phyloP scores from a whole-genome alignment of 1,140 invertebrate genomes.

The Calycopis cecrops region DNA sequence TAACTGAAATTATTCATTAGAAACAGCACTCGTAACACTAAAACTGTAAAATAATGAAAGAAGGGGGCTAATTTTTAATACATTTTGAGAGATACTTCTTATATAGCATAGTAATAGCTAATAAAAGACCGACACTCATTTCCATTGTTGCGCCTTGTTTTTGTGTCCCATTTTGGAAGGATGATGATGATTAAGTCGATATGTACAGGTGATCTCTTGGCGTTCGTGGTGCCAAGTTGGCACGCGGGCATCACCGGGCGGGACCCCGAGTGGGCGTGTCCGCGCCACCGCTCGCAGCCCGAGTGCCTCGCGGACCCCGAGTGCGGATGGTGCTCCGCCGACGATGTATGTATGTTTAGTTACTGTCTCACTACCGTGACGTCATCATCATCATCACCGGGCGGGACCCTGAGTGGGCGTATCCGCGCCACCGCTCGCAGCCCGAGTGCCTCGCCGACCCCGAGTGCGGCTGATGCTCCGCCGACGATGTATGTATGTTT shows the following conservation, averaged over 20 bases:
- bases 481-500: constrained; percentile 77
- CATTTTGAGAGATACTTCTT: no score
- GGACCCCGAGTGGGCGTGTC: constrained; percentile 84
- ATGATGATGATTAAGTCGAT: not conserved
- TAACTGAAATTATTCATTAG: no score
- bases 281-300: constrained; percentile 81
- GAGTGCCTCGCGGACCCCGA: constrained; percentile 92
- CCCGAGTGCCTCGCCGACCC: constrained; percentile 90
- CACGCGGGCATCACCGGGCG: constrained; percentile 80
- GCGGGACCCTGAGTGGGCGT: constrained; percentile 94
- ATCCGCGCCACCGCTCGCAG: constrained; percentile 80
- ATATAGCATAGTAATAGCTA: no score
- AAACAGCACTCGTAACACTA: no score
- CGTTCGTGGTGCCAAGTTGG: constrained; percentile 85
- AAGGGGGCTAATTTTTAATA: no score
- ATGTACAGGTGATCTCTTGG: constrained; percentile 79
- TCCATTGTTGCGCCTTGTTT: not conserved
- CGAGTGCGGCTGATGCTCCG: constrained; percentile 95
- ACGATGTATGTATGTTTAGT: constrained; percentile 72
- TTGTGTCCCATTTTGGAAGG: not conserved
- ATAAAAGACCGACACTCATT: no score
- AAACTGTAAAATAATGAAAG: no score
- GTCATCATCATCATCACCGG: constrained; percentile 82
- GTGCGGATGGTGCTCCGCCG: constrained; percentile 94
- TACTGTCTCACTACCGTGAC: not conserved